Evolutionary conservation across 2,797 vertebrate genomes (phyloP), one percentile per base, ranked within the genome.

Genomic region (Ctenosaura bakeri): DNA sequence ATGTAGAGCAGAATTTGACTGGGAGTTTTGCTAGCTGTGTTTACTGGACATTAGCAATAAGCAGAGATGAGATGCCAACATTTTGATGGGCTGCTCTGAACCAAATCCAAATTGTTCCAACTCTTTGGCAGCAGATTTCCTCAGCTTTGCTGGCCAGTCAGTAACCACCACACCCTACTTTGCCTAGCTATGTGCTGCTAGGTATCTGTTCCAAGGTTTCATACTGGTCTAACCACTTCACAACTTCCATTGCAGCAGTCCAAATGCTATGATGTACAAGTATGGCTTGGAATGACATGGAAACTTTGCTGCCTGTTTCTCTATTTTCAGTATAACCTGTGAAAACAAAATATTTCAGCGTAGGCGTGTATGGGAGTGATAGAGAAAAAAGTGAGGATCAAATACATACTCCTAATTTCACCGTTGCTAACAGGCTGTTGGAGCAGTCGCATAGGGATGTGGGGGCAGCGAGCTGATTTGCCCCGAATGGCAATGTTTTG

Each of bases 61-160:
- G 0, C 66, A 52, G 0, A 4, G 46, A 82, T 38, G 59, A 35
- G 38, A 20, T 50, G 77, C 77, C 64, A 90, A 86, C 84, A 81
- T 85, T 81, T 52, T 91, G 82, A 81, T 32, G 64, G 66, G 32
- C 38, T 85, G 26, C 71, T 81, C 35, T 64, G 38, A 88, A 91
- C 76, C 89, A 87, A 83, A 32, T 86, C 26, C 50, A 78, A 50
- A 59, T 69, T 56, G 8, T 56, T 20, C 52, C 4, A 22, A 24
- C n/a, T 74, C 84, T 1, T 35, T 4, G 22, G 22, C 18, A 38
- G 4, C 32, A 79, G n/a, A 35, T 50, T 52, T 29, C 26, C 22
- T 81, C 16, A 8, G n/a, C 85, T 87, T 87, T 87, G 85, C 74
- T 87, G 35, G 85, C 59, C 26, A 46, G 18, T n/a, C 74, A 62